Evolutionary conservation across 2,113 vertebrate species (phyloP).

Genomic region (Heterotilapia buettikoferi): DNA sequence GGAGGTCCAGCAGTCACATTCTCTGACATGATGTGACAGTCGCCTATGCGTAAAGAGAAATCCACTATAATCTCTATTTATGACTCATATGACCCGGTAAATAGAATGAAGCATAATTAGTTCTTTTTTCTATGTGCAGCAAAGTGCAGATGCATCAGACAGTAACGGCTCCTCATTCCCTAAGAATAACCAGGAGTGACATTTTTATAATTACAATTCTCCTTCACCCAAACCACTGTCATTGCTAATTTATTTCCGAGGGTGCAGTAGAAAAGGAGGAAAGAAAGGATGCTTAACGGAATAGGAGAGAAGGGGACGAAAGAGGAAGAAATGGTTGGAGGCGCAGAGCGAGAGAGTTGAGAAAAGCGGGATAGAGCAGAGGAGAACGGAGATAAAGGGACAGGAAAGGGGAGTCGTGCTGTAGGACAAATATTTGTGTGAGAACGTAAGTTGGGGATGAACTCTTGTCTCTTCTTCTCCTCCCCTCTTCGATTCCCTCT

Average conservation of each 20-base stretch:
- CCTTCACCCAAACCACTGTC: slow-evolving; percentile 34
- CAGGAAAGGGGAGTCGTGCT: neutral
- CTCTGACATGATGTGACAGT: neutral
- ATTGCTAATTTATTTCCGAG: slow-evolving; percentile 47
- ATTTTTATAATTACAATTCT: slow-evolving; percentile 63
- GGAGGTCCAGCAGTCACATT: neutral
- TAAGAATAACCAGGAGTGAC: slow-evolving; percentile 55
- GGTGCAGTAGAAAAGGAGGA: neutral
- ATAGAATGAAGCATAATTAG: slow-evolving; percentile 2
- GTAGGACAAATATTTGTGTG: neutral
- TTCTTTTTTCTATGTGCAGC: neutral
- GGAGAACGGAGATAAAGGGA: neutral
- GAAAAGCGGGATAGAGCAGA: neutral
- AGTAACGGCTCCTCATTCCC: slow-evolving; percentile 4
- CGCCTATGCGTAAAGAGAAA: neutral
- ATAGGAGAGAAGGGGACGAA: neutral
- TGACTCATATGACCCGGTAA: neutral
- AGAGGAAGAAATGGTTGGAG: neutral
- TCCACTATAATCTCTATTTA: neutral
- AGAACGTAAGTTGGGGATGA: slow-evolving; percentile 13
- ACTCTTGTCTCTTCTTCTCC: slow-evolving; percentile 7
- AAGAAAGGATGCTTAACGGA: neutral
- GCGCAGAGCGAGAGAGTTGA: neutral
- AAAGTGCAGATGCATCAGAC: slow-evolving; percentile 9
- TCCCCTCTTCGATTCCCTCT: neutral